Evolutionary conservation across 2,797 vertebrate genomes (phyloP).

Genomic region (Morus bassanus): DNA sequence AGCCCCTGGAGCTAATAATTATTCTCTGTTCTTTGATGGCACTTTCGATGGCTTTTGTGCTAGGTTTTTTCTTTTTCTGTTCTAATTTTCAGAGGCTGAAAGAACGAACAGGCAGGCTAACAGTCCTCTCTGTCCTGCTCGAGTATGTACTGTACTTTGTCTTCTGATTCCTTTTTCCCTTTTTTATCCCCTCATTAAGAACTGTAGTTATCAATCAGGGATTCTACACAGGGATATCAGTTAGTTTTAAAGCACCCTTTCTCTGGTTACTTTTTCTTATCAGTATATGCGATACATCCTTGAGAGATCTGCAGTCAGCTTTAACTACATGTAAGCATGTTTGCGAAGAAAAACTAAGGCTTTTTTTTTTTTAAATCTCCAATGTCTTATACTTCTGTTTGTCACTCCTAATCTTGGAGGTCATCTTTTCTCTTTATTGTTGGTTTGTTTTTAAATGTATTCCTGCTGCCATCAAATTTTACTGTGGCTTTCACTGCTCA

Average conservation of each 20-base stretch:
- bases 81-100: not conserved
- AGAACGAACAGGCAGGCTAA: not conserved
- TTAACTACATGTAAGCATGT: not conserved
- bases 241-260: not conserved
- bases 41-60: not conserved
- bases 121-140: not conserved
- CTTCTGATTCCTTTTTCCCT: not conserved
- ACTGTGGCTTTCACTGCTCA: conserved; percentile 18
- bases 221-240: not conserved
- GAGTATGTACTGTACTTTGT: not conserved
- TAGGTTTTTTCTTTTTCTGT: not conserved
- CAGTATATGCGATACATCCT: not conserved
- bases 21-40: not conserved
- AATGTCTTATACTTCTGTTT: not conserved
- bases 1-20: not conserved
- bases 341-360: not conserved
- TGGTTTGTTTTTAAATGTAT: conserved; percentile 39
- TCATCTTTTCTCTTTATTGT: conserved; percentile 4
- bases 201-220: not conserved
- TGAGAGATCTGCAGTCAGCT: not conserved
- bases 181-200: not conserved
- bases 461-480: conserved; percentile 14
- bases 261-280: not conserved
- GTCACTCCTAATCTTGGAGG: not conserved
- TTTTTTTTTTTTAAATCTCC: not conserved